Base-by-base conservation (phyloP, 1,140 invertebrate species). In the Aphis craccivora region DNA sequence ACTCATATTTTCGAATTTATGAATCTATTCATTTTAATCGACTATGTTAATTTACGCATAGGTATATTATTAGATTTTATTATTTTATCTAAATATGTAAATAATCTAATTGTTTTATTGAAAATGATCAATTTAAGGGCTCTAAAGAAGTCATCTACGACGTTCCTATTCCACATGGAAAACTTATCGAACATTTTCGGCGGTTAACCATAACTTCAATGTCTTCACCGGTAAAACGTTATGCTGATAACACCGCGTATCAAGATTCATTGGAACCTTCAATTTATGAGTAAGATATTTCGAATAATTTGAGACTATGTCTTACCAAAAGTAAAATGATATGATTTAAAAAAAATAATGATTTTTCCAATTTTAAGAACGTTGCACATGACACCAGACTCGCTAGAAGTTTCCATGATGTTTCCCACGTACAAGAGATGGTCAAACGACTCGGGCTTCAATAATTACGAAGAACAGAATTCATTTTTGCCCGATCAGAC, bases 171-270 rank as follows among this genome's bases (percentile, higher is more conserved):
- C 81, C 81, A 18, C 91, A 93, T 25, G 91, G 91, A 40, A 55
- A 93, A 53, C 81, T 93, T 25, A 93, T 93, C 35, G 91, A 93
- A 55, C 91, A 93, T 30, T 86, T 93, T 40, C 67, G 91, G 0
- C 91, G 91, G 51, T 20, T 93, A n/a, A 86, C 67, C 37, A 43
- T 86, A 20, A 48, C 48, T 51, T 35, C 45, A 3, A 18, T 9
- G 30, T 23, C 30, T 76, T 45, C 91, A 5, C 48, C 91, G n/a
- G 91, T 30, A 8, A 35, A 55, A 22, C 40, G 48, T 43, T 37
- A 43, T 14, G 11, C 18, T 6, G 55, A 91, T 1, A 91, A 43
- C 22, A 14, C 1, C 3, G 0, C 20, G 2, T 53, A 83, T 22
- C 35, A 84, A 0, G 91, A 93, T 25, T 93, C 91, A 1, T 55